These are phyloP conservation scores for Pardosa pseudoannulata DNA, from an alignment of 2,888 invertebrate genomes.

Conservation along the genomic window DNA sequence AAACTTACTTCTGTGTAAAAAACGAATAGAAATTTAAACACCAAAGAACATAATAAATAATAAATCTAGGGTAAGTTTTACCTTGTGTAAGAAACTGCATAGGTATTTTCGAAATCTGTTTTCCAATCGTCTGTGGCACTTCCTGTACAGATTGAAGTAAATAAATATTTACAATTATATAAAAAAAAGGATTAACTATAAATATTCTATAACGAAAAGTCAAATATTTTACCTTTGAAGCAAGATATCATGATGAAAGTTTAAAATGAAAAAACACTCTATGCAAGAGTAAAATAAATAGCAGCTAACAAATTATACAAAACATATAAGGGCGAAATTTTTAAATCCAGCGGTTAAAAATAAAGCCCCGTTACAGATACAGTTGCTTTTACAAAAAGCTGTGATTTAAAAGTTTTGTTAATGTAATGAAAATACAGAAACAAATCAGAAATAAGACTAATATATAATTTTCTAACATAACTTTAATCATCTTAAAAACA, in stretches of 20 bases:
- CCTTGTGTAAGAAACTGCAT: conserved; percentile 49
- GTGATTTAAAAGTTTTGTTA: too few relatives aligned
- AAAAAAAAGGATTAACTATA: not conserved
- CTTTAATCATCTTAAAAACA: too few relatives aligned
- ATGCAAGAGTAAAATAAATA: conserved; percentile 16
- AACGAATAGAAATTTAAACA: too few relatives aligned
- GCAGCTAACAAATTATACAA: conserved; percentile 5
- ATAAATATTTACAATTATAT: not conserved
- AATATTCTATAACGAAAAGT: not conserved
- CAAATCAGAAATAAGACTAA: too few relatives aligned
- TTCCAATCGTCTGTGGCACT: conserved; percentile 30
- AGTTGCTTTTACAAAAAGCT: conserved; percentile 22
- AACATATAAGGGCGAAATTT: too few relatives aligned
- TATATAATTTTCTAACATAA: too few relatives aligned
- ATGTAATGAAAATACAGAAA: too few relatives aligned
- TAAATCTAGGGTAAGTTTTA: too few relatives aligned
- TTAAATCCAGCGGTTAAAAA: conserved; percentile 37
- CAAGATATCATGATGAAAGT: conserved; percentile 49
- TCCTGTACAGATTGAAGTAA: conserved; percentile 35
- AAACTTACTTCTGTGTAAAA: too few relatives aligned
- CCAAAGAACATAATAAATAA: too few relatives aligned
- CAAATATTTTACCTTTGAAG: conserved; percentile 53
- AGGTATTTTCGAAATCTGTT: conserved; percentile 33
- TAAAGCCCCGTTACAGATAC: not conserved
- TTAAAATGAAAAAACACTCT: too few relatives aligned